Conservation (phyloP, 2,888 invertebrate species). For the Drosophila suboccidentalis region DNA sequence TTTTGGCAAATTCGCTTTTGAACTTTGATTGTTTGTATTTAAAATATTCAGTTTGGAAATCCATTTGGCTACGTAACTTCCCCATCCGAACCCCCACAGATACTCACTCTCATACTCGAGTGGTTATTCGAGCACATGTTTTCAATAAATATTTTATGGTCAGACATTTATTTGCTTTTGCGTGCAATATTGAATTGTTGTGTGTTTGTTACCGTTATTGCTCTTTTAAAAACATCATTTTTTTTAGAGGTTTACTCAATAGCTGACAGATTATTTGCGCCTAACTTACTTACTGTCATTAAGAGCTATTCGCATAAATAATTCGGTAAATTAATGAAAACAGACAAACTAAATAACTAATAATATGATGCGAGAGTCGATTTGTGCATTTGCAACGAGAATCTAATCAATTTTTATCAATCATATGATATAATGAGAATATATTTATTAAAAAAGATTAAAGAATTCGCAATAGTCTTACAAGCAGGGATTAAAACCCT, state of each 20-base stretch:
- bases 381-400: neutral
- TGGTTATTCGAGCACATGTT: conserved; percentile 51
- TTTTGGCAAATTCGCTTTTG: conserved; percentile 43
- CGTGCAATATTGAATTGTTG: conserved; percentile 20
- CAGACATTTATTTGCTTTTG: conserved; percentile 44
- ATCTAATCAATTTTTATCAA: neutral
- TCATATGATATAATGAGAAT: neutral
- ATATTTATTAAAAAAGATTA: neutral
- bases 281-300: conserved; percentile 63
- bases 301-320: conserved; percentile 57
- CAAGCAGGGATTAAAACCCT: too few species aligned
- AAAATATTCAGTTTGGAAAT: conserved; percentile 47
- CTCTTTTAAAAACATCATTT: conserved; percentile 4
- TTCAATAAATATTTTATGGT: conserved; percentile 67
- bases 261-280: conserved; percentile 44
- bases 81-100: neutral
- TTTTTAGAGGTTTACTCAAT: conserved; percentile 1
- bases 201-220: conserved; percentile 3
- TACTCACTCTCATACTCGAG: neutral
- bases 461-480: too few species aligned
- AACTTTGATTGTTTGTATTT: conserved; percentile 46
- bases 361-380: conserved; percentile 6
- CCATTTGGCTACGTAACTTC: conserved; percentile 16
- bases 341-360: conserved; percentile 10
- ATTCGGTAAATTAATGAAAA: conserved; percentile 41